phyloP scores from a whole-genome alignment of 2,888 invertebrate species.

The Agrilus biguttatus region DNA sequence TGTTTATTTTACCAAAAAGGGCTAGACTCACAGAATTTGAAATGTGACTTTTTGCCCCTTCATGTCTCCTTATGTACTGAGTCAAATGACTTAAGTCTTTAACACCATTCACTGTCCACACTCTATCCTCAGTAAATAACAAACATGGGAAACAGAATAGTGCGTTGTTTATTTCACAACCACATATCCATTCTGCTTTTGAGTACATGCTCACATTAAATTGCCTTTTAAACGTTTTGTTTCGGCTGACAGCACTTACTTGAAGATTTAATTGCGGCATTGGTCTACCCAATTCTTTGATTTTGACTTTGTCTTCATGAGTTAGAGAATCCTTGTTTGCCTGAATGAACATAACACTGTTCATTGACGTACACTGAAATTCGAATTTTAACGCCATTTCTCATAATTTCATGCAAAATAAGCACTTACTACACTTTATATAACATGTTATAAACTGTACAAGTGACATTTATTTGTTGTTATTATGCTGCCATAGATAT shows the following conservation, averaged over 20 bases:
- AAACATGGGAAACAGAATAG: slow-evolving; percentile 15
- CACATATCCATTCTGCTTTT: background rate
- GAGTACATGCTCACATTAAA: slow-evolving; percentile 4
- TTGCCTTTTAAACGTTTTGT: slow-evolving; percentile 4
- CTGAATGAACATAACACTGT: too few relatives aligned
- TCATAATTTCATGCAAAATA: too few relatives aligned
- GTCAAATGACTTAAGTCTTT: slow-evolving; percentile 5
- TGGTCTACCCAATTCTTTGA: slow-evolving; percentile 1
- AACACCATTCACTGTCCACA: slow-evolving; percentile 1
- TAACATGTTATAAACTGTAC: too few relatives aligned
- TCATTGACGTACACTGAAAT: too few relatives aligned
- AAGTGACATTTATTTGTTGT: too few relatives aligned
- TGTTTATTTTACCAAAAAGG: slow-evolving; percentile 10
- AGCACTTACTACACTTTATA: too few relatives aligned
- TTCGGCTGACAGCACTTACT: slow-evolving; percentile 1
- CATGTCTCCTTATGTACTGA: slow-evolving; percentile 10
- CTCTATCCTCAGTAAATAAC: slow-evolving; percentile 9
- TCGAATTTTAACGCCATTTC: too few relatives aligned
- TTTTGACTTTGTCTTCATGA: too few relatives aligned
- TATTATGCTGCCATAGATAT: too few relatives aligned
- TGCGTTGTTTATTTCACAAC: slow-evolving; percentile 5
- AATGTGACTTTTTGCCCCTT: slow-evolving; percentile 4
- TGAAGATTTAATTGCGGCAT: slow-evolving; percentile 2
- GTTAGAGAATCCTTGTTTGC: too few relatives aligned
- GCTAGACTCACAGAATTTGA: slow-evolving; percentile 4